Conservation (phyloP, 1,140 invertebrate species). For the Brachionus koreanus region DNA sequence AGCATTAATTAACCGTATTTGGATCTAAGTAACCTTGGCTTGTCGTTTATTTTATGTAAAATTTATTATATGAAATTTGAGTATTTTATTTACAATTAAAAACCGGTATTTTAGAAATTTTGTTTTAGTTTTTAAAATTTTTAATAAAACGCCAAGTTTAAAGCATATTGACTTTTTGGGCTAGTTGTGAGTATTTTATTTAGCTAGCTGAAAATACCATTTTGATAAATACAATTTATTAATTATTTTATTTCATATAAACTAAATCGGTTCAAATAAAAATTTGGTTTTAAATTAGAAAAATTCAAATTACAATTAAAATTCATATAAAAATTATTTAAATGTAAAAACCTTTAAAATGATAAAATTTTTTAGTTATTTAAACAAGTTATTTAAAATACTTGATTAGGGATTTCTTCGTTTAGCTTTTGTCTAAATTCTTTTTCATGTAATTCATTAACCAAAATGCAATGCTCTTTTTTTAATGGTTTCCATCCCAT, state of each 20-base stretch:
- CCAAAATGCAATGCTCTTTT: not conserved
- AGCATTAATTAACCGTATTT: not conserved
- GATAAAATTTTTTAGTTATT: not conserved
- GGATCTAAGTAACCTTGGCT: not conserved
- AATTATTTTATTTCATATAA: not conserved
- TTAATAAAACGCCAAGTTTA: not conserved
- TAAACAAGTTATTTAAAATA: not conserved
- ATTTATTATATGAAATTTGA: not conserved
- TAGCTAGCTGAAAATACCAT: not conserved
- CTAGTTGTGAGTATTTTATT: not conserved
- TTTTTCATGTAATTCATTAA: not conserved
- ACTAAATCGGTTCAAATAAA: not conserved
- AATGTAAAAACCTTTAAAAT: not conserved
- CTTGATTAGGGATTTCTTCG: not conserved
- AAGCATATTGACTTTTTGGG: not conserved
- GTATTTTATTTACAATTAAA: not conserved
- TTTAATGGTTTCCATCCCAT: slow-evolving; percentile 7
- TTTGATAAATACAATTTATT: not conserved
- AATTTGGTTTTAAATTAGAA: not conserved
- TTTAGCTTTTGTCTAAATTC: not conserved
- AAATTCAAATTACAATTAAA: not conserved
- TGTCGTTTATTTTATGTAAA: not conserved
- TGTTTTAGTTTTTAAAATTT: not conserved
- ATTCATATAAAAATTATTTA: not conserved
- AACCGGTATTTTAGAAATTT: not conserved